Evolutionary conservation across 2,797 vertebrate species (phyloP).

Genomic region (Alosa sapidissima): DNA sequence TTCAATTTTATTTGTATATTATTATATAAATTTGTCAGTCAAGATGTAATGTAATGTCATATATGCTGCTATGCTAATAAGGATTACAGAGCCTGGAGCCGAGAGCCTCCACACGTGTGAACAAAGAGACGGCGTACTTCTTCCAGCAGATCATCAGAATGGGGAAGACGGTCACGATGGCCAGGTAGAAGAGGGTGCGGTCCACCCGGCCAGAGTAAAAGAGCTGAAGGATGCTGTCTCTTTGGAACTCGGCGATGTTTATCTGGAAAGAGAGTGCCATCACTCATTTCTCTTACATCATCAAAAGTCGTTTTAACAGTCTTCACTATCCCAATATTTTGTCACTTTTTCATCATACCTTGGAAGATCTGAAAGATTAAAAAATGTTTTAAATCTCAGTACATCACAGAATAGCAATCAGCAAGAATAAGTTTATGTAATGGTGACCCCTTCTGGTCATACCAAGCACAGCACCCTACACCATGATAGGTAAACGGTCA

Average conservation of each 20-base stretch:
- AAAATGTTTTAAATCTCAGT: neutral
- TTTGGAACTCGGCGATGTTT: slow-evolving; percentile 18
- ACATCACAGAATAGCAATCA: neutral
- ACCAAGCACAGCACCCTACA: neutral
- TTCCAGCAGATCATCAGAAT: slow-evolving; percentile 46
- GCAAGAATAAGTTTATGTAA: neutral
- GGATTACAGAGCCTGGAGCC: too few relatives aligned
- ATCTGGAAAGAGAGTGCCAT: neutral
- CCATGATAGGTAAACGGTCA: neutral
- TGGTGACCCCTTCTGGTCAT: neutral
- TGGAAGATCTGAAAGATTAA: neutral
- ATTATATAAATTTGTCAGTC: too few relatives aligned
- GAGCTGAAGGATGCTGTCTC: slow-evolving; percentile 22
- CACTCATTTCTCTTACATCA: neutral
- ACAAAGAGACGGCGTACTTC: slow-evolving; percentile 23
- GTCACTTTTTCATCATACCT: too few relatives aligned
- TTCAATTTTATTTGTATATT: too few relatives aligned
- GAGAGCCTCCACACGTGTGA: neutral
- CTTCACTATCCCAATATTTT: too few relatives aligned
- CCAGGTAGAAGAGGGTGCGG: slow-evolving; percentile 38
- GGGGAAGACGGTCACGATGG: slow-evolving; percentile 33
- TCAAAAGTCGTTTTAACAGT: too few relatives aligned
- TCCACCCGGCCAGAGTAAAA: slow-evolving; percentile 33
- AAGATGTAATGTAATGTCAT: too few relatives aligned
- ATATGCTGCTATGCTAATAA: too few relatives aligned